Conservation (phyloP, 2,797 vertebrate species). For the Mastacembelus armatus region DNA sequence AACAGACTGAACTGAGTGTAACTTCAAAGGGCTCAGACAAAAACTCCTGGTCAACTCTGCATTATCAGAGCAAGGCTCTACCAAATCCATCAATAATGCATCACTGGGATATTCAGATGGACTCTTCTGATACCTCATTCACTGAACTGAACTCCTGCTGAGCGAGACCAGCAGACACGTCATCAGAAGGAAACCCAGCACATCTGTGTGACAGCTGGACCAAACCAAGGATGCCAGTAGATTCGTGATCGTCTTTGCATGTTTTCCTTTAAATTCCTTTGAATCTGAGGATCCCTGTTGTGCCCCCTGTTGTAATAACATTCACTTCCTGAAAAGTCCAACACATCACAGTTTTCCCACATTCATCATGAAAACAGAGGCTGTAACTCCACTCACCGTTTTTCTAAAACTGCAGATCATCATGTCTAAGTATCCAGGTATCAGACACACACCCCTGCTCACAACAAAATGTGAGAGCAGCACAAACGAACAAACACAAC, state of each 20-base stretch:
- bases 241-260: background rate
- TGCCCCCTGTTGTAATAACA: background rate
- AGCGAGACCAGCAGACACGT: background rate
- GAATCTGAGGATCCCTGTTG: background rate
- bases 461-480: background rate
- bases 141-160: too few relatives aligned
- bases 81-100: too few relatives aligned
- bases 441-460: background rate
- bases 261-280: constrained; percentile 9
- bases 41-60: too few relatives aligned
- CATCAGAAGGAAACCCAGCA: background rate
- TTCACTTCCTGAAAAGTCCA: background rate
- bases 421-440: background rate
- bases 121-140: too few relatives aligned
- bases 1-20: too few relatives aligned
- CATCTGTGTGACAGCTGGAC: too few relatives aligned
- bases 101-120: too few relatives aligned
- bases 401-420: background rate
- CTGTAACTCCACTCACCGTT: background rate
- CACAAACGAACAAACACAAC: constrained; percentile 23
- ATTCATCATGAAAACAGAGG: background rate
- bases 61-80: too few relatives aligned
- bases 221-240: too few relatives aligned
- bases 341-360: constrained; percentile 9
- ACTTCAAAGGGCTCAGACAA: too few relatives aligned